phyloP scores from a whole-genome alignment of 2,888 invertebrate species.

The Harpagoxenus sublaevis region DNA sequence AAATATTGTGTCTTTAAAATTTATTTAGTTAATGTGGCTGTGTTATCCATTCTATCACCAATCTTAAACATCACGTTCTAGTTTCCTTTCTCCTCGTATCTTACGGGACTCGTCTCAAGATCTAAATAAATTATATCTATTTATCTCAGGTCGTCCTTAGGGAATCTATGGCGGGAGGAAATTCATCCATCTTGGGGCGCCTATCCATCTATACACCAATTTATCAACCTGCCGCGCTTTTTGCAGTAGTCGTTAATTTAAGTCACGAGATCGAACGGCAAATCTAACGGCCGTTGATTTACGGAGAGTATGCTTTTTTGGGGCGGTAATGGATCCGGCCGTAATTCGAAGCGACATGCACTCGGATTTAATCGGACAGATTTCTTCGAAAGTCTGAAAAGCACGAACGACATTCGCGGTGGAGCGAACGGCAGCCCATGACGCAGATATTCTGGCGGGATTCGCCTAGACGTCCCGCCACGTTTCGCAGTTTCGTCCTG shows the following conservation, averaged over 20 bases:
- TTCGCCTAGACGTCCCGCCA: conserved; percentile 14
- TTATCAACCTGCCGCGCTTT: conserved; percentile 48
- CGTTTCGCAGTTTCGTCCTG: conserved; percentile 9
- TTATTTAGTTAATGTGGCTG: neutral
- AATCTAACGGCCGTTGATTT: conserved; percentile 55
- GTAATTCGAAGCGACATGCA: conserved; percentile 37
- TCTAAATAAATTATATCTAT: conserved; percentile 56
- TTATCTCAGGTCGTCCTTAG: conserved; percentile 42
- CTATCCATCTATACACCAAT: conserved; percentile 46
- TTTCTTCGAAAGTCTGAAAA: conserved; percentile 36
- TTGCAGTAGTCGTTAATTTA: conserved; percentile 43
- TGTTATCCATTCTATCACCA: neutral
- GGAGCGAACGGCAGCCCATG: neutral
- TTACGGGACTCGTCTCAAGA: neutral
- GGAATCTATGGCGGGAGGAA: conserved; percentile 15
- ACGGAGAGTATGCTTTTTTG: conserved; percentile 43
- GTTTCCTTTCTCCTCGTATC: neutral
- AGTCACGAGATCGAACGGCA: conserved; percentile 52
- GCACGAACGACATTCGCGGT: conserved; percentile 33
- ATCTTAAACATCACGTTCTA: neutral
- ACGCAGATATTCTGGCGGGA: neutral
- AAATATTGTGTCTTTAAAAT: neutral
- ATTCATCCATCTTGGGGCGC: conserved; percentile 43
- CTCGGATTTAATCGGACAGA: conserved; percentile 48
- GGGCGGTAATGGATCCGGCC: conserved; percentile 27